phyloP scores from a whole-genome alignment of 2,113 vertebrate species.

The Carlito syrichta region DNA sequence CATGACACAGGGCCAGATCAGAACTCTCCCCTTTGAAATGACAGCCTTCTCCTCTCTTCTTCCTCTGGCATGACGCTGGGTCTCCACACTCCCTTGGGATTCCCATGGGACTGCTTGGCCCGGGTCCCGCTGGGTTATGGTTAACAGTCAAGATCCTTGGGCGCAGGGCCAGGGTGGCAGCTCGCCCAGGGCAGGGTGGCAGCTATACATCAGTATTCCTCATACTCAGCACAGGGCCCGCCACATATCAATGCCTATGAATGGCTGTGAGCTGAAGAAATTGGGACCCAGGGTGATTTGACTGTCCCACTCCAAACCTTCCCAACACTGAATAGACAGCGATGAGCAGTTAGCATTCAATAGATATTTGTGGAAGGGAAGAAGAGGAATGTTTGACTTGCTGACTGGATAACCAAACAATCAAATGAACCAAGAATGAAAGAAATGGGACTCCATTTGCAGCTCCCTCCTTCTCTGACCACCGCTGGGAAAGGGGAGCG shows the following conservation, averaged over 20 bases:
- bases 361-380: background rate
- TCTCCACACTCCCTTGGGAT: background rate
- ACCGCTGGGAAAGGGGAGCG: background rate
- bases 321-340: background rate
- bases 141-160: background rate
- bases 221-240: background rate
- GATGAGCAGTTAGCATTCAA: background rate
- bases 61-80: background rate
- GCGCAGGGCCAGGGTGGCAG: background rate
- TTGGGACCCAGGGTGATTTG: background rate
- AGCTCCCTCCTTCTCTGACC: background rate
- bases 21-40: background rate
- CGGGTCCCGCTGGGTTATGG: background rate
- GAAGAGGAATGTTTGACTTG: background rate
- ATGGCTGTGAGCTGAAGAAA: background rate
- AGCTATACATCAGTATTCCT: accelerated
- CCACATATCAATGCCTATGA: background rate
- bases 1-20: background rate
- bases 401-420: background rate
- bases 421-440: background rate
- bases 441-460: accelerated
- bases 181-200: background rate
- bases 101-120: background rate
- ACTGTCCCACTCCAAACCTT: background rate
- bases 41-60: background rate